Evolutionary conservation across 2,113 vertebrate genomes (phyloP).

Genomic region (Coturnix japonica): DNA sequence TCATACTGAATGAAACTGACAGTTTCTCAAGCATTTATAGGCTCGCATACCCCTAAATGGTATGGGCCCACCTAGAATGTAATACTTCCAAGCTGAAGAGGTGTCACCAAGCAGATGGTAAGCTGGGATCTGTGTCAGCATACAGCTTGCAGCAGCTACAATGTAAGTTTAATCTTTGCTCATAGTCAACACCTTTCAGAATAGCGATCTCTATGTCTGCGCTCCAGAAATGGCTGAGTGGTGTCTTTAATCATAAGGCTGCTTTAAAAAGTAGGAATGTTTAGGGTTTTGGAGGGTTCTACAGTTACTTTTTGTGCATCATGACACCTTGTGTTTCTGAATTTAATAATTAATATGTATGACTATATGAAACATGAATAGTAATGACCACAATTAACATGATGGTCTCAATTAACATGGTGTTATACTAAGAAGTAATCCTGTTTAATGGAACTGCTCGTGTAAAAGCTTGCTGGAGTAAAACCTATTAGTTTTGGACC

Average conservation of each 20-base stretch:
- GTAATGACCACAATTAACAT: background rate
- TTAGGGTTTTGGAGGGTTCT: background rate
- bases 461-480: constrained; percentile 4
- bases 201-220: background rate
- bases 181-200: background rate
- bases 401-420: background rate
- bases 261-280: background rate
- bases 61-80: rapidly evolving
- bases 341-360: background rate
- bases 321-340: background rate
- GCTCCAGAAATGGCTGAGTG: background rate
- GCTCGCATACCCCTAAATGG: background rate
- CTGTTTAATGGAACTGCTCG: background rate
- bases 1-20: background rate
- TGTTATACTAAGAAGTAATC: constrained; percentile 32
- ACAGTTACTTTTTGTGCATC: background rate
- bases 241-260: background rate
- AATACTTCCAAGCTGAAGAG: background rate
- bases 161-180: background rate
- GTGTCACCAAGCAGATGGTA: background rate
- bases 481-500: constrained; percentile 43
- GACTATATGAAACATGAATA: background rate
- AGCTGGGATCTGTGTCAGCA: background rate
- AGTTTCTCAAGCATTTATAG: rapidly evolving
- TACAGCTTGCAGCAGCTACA: background rate